Base-by-base conservation (phyloP, 2,113 vertebrate genomes). In the Amphiprion ocellaris region DNA sequence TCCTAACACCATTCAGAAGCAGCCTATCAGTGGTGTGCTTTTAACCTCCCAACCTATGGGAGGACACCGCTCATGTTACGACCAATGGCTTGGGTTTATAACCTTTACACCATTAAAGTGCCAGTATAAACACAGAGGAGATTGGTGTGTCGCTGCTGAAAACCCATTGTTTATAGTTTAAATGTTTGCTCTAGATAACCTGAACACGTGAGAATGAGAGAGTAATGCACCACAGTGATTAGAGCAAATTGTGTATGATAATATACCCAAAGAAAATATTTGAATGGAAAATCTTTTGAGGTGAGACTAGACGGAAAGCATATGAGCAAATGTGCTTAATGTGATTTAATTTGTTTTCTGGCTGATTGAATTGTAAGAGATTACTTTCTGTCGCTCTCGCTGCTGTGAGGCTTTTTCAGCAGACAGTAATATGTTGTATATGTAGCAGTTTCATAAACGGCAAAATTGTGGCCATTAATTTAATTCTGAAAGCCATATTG, bases 41-140 rank as follows among this genome's bases (percentile, higher is more conserved):
- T 23, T 64, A 86, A 86, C 87, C 88, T 89, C 77, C 67, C 41
- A 85, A 74, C 85, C 85, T 87, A 85, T 83, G 77, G 87, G 81
- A 87, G 77, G 61, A 55, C 73, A 54, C 55, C 56, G 62, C 90
- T 94, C 87, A 63, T 73, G 82, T 92, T 92, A 92, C 81, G 28
- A 55, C 73, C 83, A 69, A 37, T 79, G 82, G 84, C 77, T 89
- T 83, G 74, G 74, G 65, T 91, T 89, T 87, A 85, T 84, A 83
- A 90, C 85, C 90, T 84, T 83, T 74, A 63, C 60, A 65, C 86
- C 71, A 56, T 85, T 85, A 83, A 86, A 79, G 78, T 68, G 67
- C 72, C 77, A 75, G 70, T 65, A 72, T 69, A 87, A 89, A 85
- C 69, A 82, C 24, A 63, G 49, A 69, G 12, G 68, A 82, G 61